phyloP scores from a whole-genome alignment of 2,113 vertebrate genomes.

The Cynoglossus semilaevis region DNA sequence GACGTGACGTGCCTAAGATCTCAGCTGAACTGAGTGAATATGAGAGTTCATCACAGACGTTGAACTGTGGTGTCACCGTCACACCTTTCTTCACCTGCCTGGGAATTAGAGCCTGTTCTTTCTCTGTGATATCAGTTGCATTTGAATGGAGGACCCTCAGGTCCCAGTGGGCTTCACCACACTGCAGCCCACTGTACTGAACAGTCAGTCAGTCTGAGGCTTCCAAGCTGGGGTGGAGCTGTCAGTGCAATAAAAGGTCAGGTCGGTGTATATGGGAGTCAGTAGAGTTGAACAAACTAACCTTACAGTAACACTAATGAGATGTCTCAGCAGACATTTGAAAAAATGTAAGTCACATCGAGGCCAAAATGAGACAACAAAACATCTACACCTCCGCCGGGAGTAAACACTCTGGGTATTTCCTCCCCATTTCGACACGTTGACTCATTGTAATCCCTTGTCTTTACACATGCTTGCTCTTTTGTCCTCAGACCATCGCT shows the following conservation, averaged over 20 bases:
- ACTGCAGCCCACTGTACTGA: background rate
- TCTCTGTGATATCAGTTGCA: constrained; percentile 20
- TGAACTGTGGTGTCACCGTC: too few species aligned
- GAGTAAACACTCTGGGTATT: background rate
- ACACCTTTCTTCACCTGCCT: background rate
- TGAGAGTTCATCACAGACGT: too few species aligned
- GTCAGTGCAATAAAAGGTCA: background rate
- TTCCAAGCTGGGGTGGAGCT: background rate
- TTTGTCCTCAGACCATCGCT: constrained; percentile 38
- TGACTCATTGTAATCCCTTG: background rate
- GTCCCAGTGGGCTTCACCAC: constrained; percentile 2
- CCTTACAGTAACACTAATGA: background rate
- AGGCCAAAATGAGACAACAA: constrained; percentile 11
- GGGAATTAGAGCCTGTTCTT: constrained; percentile 2
- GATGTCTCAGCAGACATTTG: too few species aligned
- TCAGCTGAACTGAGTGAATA: too few species aligned
- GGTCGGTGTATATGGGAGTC: background rate
- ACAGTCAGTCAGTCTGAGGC: background rate
- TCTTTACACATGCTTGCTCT: background rate
- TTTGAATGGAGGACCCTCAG: constrained; percentile 6
- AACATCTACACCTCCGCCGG: background rate
- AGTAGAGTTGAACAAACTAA: constrained; percentile 14
- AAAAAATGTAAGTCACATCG: too few species aligned
- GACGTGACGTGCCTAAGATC: too few species aligned
- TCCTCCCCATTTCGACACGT: background rate